phyloP scores from a whole-genome alignment of 2,113 vertebrate genomes.

The Podarcis cretensis region DNA sequence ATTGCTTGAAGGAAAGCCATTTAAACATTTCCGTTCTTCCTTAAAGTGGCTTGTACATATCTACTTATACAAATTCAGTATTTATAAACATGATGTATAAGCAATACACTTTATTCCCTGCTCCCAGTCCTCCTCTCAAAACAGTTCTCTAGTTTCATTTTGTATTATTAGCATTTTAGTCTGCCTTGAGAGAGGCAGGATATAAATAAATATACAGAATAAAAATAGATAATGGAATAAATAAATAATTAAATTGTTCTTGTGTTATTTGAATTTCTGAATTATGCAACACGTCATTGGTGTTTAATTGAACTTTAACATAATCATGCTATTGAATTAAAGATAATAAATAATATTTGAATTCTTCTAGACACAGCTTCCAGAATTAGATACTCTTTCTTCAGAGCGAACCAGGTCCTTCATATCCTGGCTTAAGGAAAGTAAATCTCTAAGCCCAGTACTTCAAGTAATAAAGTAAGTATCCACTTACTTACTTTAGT shows the following conservation, averaged over 20 bases:
- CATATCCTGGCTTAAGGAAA: conserved; percentile 93
- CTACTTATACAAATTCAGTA: not conserved
- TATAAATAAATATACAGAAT: not conserved
- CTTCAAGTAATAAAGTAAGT: conserved; percentile 93
- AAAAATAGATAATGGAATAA: not conserved
- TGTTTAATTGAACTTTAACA: not conserved
- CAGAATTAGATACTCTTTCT: conserved; percentile 85
- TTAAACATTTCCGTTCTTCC: not conserved
- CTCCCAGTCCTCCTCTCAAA: not conserved
- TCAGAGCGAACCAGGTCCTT: conserved; percentile 90
- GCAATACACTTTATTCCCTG: not conserved
- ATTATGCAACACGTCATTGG: not conserved
- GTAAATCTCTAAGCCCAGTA: conserved; percentile 82
- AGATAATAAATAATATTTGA: conserved; percentile 2
- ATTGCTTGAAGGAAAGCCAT: not conserved
- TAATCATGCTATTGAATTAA: not conserved
- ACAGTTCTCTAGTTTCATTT: not conserved
- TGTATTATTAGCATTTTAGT: not conserved
- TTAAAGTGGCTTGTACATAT: not conserved
- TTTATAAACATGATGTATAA: not conserved
- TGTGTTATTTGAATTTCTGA: not conserved
- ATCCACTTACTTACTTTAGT: not conserved
- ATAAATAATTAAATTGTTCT: not conserved
- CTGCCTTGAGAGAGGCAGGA: not conserved
- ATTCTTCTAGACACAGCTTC: conserved; percentile 84